Base-by-base conservation (phyloP, 2,888 invertebrate species). In the Thyatira batis region DNA sequence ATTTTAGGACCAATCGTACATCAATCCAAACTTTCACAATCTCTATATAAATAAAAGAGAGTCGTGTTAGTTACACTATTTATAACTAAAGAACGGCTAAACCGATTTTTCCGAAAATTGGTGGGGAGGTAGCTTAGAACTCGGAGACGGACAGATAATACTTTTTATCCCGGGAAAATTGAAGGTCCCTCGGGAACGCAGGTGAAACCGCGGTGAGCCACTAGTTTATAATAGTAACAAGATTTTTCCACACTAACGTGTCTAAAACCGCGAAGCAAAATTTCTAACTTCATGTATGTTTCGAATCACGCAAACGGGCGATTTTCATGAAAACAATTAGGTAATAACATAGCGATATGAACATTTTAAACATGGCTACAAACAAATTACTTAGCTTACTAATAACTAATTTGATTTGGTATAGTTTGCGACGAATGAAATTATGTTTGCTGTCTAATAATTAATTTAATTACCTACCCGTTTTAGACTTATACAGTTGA, bases 251-350 rank as follows among this genome's bases (percentile, higher is more conserved):
- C n/a, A n/a, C n/a, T n/a, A 30, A 11, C 33, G 9, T 13, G 33
- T 3, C 9, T 10, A 17, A 17, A 20, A 20, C 17, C 10, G 17
- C 17, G 6, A 13, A 5, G 17, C 17, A 17, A 11, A 8, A 43
- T 43, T 8, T 45, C 11, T n/a, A 27, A 20, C 5, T 17, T 17
- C 3, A 27, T 27, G 11, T 10, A 9, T 9, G 17, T 48, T 9
- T 3, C n/a, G 20, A 48, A 48, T 20, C 48, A 48, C 48, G 48
- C 48, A 8, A 48, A 48, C 17, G 3, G 17, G 23, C 20, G 17
- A 48, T 48, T 45, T 48, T 10, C 48, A 27, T 17, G 48, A 48
- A 46, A 20, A 48, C 20, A 27, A 27, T 39, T 27, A 27, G 27
- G 4, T 6, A n/a, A 11, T 27, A 27, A 23, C n/a, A 21, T 10